Conservation (phyloP, 2,113 vertebrate species). For the Albula glossodonta region DNA sequence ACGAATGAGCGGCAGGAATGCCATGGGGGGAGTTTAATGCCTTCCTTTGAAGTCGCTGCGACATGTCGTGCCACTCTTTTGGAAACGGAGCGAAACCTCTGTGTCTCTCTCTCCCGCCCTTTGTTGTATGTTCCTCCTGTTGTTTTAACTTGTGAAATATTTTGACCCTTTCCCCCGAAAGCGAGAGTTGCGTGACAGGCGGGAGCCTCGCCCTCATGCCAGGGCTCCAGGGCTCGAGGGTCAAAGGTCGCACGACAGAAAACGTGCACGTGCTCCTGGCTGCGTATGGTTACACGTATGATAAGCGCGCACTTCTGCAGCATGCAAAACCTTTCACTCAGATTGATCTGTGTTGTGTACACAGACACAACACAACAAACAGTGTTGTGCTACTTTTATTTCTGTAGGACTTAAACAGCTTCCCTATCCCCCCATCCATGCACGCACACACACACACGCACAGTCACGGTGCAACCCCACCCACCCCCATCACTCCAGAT, state of each 20-base stretch:
- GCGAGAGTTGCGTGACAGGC: not conserved
- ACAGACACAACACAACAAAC: not conserved
- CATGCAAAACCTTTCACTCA: not conserved
- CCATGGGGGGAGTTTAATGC: not conserved
- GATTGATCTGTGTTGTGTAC: not conserved
- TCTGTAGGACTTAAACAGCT: not conserved
- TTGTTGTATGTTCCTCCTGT: not conserved
- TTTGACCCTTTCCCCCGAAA: not conserved
- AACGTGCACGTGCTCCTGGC: not conserved
- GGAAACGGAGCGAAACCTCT: not conserved
- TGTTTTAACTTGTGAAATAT: constrained; percentile 10
- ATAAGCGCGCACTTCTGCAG: not conserved
- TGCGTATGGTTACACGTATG: not conserved
- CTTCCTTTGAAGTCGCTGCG: constrained; percentile 15
- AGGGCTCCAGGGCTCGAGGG: not conserved
- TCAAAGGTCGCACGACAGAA: not conserved
- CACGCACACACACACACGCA: constrained; percentile 17
- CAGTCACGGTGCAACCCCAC: not conserved
- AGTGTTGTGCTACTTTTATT: not conserved
- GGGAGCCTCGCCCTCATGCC: not conserved
- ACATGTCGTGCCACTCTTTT: not conserved
- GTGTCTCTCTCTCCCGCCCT: not conserved
- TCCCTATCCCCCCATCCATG: not conserved
- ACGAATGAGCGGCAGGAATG: constrained; percentile 1
- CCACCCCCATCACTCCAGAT: not conserved